A percentile compares a stretch with the other conserved stretches of the same genome.
phyloP scores from a whole-genome alignment of 2,797 vertebrate species.

The Lepilemur septentrionalis region DNA sequence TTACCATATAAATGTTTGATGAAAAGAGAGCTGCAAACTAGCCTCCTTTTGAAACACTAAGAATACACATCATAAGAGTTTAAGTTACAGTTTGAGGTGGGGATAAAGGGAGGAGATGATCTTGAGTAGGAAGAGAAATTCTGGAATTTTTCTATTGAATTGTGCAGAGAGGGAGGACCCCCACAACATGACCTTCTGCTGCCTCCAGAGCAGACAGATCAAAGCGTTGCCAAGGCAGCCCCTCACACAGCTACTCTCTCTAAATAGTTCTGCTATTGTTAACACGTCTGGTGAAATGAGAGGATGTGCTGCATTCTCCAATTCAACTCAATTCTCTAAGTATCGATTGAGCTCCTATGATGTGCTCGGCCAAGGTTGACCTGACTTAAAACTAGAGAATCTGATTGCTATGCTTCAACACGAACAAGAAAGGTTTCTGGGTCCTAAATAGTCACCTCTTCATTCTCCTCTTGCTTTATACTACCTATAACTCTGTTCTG shows the following conservation, averaged over 20 bases:
- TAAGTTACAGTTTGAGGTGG: background rate
- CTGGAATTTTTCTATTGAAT: constrained; percentile 7
- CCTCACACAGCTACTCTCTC: background rate
- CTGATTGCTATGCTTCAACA: background rate
- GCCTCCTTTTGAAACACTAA: constrained; percentile 13
- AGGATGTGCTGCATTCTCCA: constrained; percentile 31
- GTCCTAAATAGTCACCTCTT: background rate
- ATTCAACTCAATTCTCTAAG: constrained; percentile 44
- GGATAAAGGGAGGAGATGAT: background rate
- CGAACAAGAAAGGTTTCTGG: background rate
- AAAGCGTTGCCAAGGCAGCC: background rate
- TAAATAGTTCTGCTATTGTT: constrained; percentile 8
- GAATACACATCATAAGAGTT: background rate
- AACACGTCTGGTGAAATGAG: background rate
- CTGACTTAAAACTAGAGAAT: background rate
- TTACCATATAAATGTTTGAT: constrained; percentile 14
- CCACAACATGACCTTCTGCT: background rate
- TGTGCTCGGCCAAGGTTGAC: background rate
- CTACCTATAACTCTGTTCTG: background rate
- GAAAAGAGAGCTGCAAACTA: constrained; percentile 13
- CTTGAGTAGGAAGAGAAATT: background rate
- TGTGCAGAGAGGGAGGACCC: background rate
- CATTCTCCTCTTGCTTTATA: background rate
- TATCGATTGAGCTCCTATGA: constrained; percentile 42
- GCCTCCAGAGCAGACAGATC: background rate